Conservation (phyloP, 2,888 invertebrate species). For the Tetheella fluctuosa region DNA sequence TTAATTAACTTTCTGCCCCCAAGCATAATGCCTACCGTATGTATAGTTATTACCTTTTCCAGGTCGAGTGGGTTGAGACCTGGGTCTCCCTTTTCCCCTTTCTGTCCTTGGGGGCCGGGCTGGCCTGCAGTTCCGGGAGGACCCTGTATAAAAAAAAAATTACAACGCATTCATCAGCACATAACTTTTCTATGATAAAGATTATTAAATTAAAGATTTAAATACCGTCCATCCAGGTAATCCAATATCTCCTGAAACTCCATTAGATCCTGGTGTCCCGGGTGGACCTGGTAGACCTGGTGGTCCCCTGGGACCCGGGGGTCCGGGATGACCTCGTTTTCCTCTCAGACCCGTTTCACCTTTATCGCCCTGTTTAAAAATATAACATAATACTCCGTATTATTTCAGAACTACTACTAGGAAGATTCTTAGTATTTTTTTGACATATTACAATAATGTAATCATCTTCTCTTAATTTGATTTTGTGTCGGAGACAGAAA, state of each 20-base stretch:
- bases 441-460: not conserved
- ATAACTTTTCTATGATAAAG: no score
- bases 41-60: conserved; percentile 64
- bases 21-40: conserved; percentile 16
- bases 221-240: conserved; percentile 91
- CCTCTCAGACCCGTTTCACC: conserved; percentile 75
- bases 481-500: not conserved
- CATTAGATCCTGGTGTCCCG: conserved; percentile 88
- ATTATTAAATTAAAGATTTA: not conserved
- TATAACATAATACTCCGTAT: conserved; percentile 17
- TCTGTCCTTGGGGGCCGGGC: conserved; percentile 84
- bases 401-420: not conserved
- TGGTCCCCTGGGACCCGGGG: conserved; percentile 90
- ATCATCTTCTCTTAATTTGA: not conserved
- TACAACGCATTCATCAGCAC: no score
- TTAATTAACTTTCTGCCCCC: conserved; percentile 38
- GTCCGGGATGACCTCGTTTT: conserved; percentile 90
- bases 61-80: conserved; percentile 64
- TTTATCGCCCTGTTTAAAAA: conserved; percentile 67
- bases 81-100: conserved; percentile 90
- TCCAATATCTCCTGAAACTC: conserved; percentile 89
- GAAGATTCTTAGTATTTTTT: not conserved
- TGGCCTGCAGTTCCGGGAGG: conserved; percentile 88
- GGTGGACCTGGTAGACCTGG: conserved; percentile 88
- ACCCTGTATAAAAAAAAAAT: conserved; percentile 76